These are phyloP conservation scores for Zeus faber DNA, from an alignment of 2,113 vertebrate species.

Conservation along the genomic window DNA sequence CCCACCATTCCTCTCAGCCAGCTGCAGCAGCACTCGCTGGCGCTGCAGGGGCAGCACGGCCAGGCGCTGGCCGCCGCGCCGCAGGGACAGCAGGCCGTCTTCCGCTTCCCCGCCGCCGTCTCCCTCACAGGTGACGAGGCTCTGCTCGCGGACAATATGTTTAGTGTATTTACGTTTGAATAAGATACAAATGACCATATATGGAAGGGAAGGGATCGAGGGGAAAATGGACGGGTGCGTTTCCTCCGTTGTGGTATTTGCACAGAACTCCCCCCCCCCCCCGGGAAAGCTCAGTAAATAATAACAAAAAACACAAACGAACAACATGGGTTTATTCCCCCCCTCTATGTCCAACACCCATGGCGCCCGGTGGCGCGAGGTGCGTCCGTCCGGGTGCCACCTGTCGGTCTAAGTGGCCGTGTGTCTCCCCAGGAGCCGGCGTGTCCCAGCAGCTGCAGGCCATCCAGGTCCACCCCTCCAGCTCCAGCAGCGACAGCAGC, in stretches of 20 bases:
- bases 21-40: constrained; percentile 77
- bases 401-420: constrained; percentile 16
- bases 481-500: constrained; percentile 86
- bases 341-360: background rate
- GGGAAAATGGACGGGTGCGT: too few species aligned
- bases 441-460: constrained; percentile 94
- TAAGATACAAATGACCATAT: too few species aligned
- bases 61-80: too few species aligned
- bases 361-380: too few species aligned
- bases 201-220: too few species aligned
- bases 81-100: constrained; percentile 79
- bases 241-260: too few species aligned
- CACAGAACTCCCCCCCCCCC: background rate
- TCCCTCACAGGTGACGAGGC: constrained; percentile 81
- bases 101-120: constrained; percentile 77
- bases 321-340: too few species aligned
- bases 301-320: too few species aligned
- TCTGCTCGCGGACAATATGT: too few species aligned
- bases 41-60: constrained; percentile 75
- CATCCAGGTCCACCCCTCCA: constrained; percentile 92
- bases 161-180: too few species aligned
- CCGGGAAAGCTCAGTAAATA: too few species aligned
- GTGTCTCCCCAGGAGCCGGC: constrained; percentile 77
- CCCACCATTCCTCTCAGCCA: constrained; percentile 79
- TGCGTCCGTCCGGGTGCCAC: too few species aligned